Conservation (phyloP, 2,888 invertebrate genomes). For the Chelonus formosanus region DNA sequence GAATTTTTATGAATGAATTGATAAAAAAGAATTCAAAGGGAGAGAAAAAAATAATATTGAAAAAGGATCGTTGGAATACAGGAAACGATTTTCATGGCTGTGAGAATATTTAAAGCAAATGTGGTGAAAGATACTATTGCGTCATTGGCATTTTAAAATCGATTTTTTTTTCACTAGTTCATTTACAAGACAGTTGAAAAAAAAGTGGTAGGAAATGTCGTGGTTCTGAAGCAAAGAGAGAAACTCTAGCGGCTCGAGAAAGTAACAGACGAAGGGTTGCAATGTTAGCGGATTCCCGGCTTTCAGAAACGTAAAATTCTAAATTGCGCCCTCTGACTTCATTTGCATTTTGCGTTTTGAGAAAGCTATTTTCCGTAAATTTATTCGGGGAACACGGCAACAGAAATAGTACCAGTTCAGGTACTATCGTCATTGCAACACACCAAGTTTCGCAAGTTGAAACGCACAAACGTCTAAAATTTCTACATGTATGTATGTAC, state of each 20-base stretch:
- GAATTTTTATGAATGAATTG: conserved; percentile 42
- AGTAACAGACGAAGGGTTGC: conserved; percentile 24
- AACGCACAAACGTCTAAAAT: conserved; percentile 3
- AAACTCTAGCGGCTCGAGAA: conserved; percentile 17
- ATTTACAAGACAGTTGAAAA: no score
- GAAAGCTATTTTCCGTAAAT: conserved; percentile 47
- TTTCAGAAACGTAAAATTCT: conserved; percentile 51
- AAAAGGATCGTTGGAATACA: conserved; percentile 1
- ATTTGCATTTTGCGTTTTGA: conserved; percentile 51
- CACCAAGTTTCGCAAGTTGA: conserved; percentile 13
- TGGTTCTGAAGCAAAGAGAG: no score
- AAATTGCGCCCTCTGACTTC: conserved; percentile 42
- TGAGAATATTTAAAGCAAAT: conserved; percentile 46
- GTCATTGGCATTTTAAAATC: no score
- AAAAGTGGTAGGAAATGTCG: no score
- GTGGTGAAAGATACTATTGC: conserved; percentile 37
- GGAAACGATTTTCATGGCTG: conserved; percentile 43
- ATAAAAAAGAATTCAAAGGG: conserved; percentile 9
- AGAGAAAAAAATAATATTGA: background rate
- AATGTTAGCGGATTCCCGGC: conserved; percentile 35
- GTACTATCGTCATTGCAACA: background rate
- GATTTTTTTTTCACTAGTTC: no score
- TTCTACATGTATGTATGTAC: conserved; percentile 6
- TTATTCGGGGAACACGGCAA: conserved; percentile 43
- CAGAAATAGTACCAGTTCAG: conserved; percentile 17